Conservation (phyloP, 1,140 invertebrate species). For the Solenopsis fugax region DNA sequence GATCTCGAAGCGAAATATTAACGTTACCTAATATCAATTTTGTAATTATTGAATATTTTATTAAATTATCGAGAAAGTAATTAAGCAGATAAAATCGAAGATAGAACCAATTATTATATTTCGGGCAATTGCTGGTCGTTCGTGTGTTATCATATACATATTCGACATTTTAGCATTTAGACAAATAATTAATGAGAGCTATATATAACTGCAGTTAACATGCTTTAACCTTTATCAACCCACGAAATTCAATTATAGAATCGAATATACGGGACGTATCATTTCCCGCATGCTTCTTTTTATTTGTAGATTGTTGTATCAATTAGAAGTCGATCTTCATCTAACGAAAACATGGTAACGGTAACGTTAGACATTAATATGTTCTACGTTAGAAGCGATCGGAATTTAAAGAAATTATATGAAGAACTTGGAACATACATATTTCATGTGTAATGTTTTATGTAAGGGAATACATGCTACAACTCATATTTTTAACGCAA, state of each 20-base stretch:
- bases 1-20: not conserved
- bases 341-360: not conserved
- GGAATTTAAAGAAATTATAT: not conserved
- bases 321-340: not conserved
- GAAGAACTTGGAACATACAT: not conserved
- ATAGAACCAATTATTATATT: constrained; percentile 33
- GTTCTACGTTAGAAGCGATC: not conserved
- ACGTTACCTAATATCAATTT: not conserved
- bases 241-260: constrained; percentile 11
- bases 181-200: constrained; percentile 27
- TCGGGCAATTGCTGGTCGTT: not conserved
- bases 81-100: not conserved
- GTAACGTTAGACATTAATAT: not conserved
- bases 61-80: not conserved
- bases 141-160: not conserved
- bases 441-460: not conserved
- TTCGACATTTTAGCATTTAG: constrained; percentile 5
- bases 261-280: not conserved
- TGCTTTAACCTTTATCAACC: constrained; percentile 25
- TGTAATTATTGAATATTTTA: not conserved
- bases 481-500: not conserved
- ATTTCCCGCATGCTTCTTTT: not conserved
- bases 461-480: not conserved
- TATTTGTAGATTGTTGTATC: not conserved
- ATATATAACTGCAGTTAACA: constrained; percentile 15